Percentiles rank a stretch among this genome's conserved stretches.
These are phyloP conservation scores for Choloepus hoffmanni DNA, from an alignment of 2,113 vertebrate genomes.

Conservation along the genomic window DNA sequence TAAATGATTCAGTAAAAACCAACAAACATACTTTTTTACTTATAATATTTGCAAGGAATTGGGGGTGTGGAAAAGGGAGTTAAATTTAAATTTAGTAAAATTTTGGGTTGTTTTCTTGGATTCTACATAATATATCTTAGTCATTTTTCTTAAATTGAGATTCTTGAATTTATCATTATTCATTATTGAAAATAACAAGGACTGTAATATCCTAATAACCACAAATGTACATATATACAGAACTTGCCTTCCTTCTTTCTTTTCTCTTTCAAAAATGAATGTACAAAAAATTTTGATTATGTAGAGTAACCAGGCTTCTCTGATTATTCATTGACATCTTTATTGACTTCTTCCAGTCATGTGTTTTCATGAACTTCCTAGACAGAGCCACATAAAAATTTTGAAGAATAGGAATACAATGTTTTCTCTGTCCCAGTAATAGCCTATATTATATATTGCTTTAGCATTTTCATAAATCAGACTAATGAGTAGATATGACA, in stretches of 20 bases:
- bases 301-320: not conserved
- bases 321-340: not conserved
- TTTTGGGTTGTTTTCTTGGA: not conserved
- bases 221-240: not conserved
- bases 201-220: not conserved
- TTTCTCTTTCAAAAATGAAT: not conserved
- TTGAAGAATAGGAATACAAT: not conserved
- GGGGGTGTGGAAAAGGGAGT: not conserved
- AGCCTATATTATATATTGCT: not conserved
- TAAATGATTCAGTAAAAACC: not conserved
- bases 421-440: slow-evolving; percentile 6
- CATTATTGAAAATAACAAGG: not conserved
- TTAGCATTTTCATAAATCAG: slow-evolving; percentile 45
- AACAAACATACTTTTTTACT: not conserved
- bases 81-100: not conserved
- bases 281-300: not conserved
- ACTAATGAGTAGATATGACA: not conserved
- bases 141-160: not conserved
- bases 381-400: not conserved
- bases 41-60: not conserved
- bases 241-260: not conserved
- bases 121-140: not conserved
- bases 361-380: not conserved
- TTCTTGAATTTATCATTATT: not conserved
- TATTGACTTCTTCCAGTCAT: fast-evolving